phyloP scores from a whole-genome alignment of 2,888 invertebrate species.

The Pseudoips prasinana region DNA sequence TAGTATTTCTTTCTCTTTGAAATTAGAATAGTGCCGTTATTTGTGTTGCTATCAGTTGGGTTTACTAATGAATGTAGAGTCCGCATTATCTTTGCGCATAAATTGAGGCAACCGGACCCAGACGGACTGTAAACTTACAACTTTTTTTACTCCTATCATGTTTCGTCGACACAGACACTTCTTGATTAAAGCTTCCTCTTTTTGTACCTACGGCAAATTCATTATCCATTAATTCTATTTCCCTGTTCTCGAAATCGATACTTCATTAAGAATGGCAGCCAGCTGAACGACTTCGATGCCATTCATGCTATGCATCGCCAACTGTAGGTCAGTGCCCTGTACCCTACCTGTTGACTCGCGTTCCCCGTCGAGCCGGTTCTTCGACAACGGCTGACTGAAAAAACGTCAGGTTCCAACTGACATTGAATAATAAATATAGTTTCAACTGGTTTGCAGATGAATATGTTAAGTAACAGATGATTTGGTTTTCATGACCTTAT shows the following conservation, averaged over 20 bases:
- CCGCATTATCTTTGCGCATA: constrained; percentile 5
- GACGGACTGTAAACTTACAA: too few species aligned
- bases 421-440: constrained; percentile 36
- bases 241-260: constrained; percentile 27
- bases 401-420: constrained; percentile 50
- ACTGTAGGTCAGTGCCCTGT: constrained; percentile 77
- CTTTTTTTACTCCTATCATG: too few species aligned
- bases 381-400: constrained; percentile 42
- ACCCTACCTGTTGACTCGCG: constrained; percentile 73
- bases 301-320: constrained; percentile 64
- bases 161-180: too few species aligned
- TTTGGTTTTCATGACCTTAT: too few species aligned
- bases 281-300: constrained; percentile 54
- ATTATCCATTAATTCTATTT: too few species aligned
- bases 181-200: too few species aligned
- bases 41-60: constrained; percentile 25
- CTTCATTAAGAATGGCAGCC: constrained; percentile 41
- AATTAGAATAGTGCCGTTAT: constrained; percentile 32
- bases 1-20: constrained; percentile 42
- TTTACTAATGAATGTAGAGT: constrained; percentile 18
- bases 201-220: too few species aligned
- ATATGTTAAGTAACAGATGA: constrained; percentile 21
- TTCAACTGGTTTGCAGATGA: constrained; percentile 16
- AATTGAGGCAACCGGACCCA: too few species aligned
- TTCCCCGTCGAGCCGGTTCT: constrained; percentile 70